Evolutionary conservation across 1,140 invertebrate genomes (phyloP).

Genomic region (Drosophila leontia): DNA sequence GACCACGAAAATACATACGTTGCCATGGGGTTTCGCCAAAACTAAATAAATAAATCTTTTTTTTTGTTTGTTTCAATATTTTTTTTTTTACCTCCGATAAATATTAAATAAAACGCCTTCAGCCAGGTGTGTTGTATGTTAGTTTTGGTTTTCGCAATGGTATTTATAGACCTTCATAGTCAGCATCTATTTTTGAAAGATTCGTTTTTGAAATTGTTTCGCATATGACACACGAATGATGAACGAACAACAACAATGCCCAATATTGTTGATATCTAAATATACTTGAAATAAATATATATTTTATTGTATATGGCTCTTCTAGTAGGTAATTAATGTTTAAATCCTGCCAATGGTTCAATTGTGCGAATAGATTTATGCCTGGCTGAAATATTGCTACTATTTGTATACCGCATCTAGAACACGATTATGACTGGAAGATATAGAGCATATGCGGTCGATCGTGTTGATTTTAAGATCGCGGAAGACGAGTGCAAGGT

Average conservation of each 20-base stretch:
- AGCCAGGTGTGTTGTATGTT: conserved; percentile 65
- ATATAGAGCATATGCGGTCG: conserved; percentile 35
- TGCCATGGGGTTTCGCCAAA: conserved; percentile 39
- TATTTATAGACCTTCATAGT: conserved; percentile 75
- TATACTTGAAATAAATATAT: conserved; percentile 48
- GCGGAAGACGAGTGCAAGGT: conserved; percentile 31
- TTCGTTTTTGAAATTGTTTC: conserved; percentile 74
- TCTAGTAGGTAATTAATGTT: conserved; percentile 58
- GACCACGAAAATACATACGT: conserved; percentile 62
- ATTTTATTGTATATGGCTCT: conserved; percentile 45
- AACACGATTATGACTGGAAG: conserved; percentile 28
- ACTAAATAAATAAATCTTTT: conserved; percentile 34
- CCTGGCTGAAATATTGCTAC: conserved; percentile 53
- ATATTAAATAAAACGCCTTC: conserved; percentile 48
- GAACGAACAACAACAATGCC: conserved; percentile 41
- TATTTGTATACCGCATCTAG: conserved; percentile 42
- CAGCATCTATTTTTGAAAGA: conserved; percentile 72
- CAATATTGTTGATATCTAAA: conserved; percentile 49
- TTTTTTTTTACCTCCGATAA: conserved; percentile 26
- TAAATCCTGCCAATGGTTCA: conserved; percentile 49
- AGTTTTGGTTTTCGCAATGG: conserved; percentile 42
- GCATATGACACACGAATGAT: conserved; percentile 74
- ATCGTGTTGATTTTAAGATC: conserved; percentile 30
- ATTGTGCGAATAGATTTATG: conserved; percentile 70
- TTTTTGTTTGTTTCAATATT: conserved; percentile 23